Evolutionary conservation across 1,140 invertebrate genomes (phyloP).

Genomic region (Helicoverpa zea): DNA sequence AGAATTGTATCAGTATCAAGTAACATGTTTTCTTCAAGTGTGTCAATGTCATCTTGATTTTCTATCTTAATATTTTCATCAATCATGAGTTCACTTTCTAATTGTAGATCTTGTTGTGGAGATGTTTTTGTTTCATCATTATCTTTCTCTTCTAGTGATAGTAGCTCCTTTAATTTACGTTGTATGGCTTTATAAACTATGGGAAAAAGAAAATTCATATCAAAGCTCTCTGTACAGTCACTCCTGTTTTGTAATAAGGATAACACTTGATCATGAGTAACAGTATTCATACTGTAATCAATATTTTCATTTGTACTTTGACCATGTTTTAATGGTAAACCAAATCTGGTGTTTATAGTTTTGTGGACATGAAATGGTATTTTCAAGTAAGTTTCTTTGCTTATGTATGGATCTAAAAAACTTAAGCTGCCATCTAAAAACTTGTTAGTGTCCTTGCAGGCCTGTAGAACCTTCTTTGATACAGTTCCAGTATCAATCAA

Average conservation of each 20-base stretch:
- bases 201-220: neutral
- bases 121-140: neutral
- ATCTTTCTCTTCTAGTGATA: neutral
- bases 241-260: neutral
- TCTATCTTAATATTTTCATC: neutral
- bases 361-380: neutral
- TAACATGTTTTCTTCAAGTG: neutral
- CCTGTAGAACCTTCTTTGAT: neutral
- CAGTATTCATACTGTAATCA: neutral
- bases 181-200: neutral
- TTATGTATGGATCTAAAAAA: neutral
- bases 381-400: neutral
- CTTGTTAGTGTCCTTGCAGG: neutral
- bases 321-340: neutral
- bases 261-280: neutral
- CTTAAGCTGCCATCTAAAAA: neutral
- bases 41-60: neutral
- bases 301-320: neutral
- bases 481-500: neutral
- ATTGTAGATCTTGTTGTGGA: neutral
- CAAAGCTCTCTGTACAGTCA: neutral
- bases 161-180: neutral
- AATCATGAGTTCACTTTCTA: slow-evolving; percentile 7
- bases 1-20: neutral
- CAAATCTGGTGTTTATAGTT: neutral